A percentile compares a stretch with the other conserved stretches of the same genome.
phyloP scores from a whole-genome alignment of 2,888 invertebrate genomes.

The Brenthis ino region DNA sequence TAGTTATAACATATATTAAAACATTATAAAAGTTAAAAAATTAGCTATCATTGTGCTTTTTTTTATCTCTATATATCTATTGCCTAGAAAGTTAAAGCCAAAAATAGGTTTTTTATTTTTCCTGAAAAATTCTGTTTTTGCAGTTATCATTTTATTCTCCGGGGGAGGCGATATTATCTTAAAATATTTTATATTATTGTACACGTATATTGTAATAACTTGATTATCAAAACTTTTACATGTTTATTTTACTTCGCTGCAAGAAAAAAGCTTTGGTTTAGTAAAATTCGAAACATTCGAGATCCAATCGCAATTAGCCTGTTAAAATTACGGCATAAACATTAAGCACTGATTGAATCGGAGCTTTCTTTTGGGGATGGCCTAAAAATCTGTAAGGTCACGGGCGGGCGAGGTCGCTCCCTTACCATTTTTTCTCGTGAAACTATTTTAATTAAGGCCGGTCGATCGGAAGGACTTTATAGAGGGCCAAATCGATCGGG shows the following conservation, averaged over 20 bases:
- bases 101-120: too few species aligned
- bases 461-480: conserved; percentile 70
- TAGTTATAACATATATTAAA: too few species aligned
- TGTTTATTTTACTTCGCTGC: neutral
- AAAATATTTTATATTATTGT: too few species aligned
- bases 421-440: conserved; percentile 63
- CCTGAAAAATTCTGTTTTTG: too few species aligned
- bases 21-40: too few species aligned
- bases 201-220: too few species aligned
- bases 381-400: conserved; percentile 43
- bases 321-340: conserved; percentile 38
- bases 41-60: too few species aligned
- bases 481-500: conserved; percentile 66
- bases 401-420: conserved; percentile 56
- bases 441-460: conserved; percentile 78
- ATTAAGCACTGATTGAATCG: conserved; percentile 43
- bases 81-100: too few species aligned
- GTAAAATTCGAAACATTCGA: conserved; percentile 26
- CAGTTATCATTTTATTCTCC: too few species aligned
- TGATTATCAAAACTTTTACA: neutral
- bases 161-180: too few species aligned
- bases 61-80: too few species aligned
- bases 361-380: conserved; percentile 37
- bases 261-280: neutral
- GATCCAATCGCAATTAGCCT: conserved; percentile 37